A percentile compares a stretch with the other conserved stretches of the same genome.
These are phyloP conservation scores for Crenuchus spilurus DNA, from an alignment of 2,797 vertebrate species.

Conservation along the genomic window DNA sequence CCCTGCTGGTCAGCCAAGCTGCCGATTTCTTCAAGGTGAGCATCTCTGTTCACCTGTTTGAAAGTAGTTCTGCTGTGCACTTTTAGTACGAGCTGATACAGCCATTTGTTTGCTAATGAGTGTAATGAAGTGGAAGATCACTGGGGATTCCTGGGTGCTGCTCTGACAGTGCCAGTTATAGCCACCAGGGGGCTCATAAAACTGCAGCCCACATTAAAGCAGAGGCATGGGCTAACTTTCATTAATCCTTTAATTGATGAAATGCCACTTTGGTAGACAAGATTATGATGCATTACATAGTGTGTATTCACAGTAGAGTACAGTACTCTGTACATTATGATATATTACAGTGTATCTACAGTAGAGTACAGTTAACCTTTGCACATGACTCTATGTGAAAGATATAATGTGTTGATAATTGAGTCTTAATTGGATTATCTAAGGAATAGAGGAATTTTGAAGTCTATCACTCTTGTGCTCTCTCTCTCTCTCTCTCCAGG, in stretches of 20 bases:
- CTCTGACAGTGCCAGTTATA: neutral
- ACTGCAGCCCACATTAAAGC: neutral
- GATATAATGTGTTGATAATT: no score
- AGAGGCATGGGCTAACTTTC: no score
- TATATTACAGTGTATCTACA: no score
- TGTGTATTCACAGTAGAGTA: no score
- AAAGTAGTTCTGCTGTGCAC: neutral
- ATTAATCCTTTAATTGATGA: no score
- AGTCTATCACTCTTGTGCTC: neutral
- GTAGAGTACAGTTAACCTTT: no score
- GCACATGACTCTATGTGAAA: no score
- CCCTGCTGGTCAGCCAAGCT: conserved; percentile 76
- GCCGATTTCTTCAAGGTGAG: conserved; percentile 84
- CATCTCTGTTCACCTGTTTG: neutral
- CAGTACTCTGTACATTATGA: no score
- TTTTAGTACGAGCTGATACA: neutral
- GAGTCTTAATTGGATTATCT: no score
- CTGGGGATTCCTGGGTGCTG: conserved; percentile 8
- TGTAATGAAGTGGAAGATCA: neutral
- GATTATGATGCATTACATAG: no score
- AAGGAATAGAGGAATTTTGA: no score
- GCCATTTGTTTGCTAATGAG: neutral
- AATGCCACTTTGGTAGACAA: no score
- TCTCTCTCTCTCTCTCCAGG: conserved; percentile 59
- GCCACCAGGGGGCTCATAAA: conserved; percentile 61